These are phyloP conservation scores for Lamprologus tigripictilis DNA, from an alignment of 2,113 vertebrate genomes.

Conservation along the genomic window DNA sequence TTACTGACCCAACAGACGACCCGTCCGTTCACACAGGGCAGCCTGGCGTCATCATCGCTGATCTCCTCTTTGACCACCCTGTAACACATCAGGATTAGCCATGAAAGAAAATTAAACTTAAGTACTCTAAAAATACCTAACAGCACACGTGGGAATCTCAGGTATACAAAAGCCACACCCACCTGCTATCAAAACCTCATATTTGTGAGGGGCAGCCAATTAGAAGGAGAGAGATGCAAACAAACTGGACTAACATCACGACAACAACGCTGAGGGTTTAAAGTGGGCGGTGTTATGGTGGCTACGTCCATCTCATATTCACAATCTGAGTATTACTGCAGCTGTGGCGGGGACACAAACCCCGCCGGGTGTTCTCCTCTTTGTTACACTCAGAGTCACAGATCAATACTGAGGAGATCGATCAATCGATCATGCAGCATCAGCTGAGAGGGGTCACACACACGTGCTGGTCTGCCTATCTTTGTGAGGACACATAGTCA, in stretches of 20 bases:
- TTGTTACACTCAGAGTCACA: neutral
- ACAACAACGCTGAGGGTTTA: neutral
- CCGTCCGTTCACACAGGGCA: conserved; percentile 48
- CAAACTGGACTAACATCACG: neutral
- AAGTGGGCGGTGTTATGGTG: neutral
- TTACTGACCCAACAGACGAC: conserved; percentile 56
- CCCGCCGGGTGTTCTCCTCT: neutral
- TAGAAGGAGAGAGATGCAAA: neutral
- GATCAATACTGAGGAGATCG: neutral
- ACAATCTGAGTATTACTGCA: neutral
- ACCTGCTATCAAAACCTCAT: neutral
- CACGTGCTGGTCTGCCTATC: neutral
- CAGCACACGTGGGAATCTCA: neutral
- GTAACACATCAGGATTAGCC: neutral
- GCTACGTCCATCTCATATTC: neutral
- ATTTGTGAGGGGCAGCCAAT: neutral
- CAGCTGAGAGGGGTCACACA: neutral
- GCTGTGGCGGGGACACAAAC: neutral
- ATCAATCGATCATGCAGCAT: neutral
- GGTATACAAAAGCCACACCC: neutral
- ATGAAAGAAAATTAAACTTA: neutral
- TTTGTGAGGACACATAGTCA: neutral
- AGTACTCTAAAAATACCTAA: rapidly evolving
- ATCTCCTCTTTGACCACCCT: conserved; percentile 60
- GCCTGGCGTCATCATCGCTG: conserved; percentile 35